Conservation (phyloP, 2,888 invertebrate species). For the Drosophila lutescens region DNA sequence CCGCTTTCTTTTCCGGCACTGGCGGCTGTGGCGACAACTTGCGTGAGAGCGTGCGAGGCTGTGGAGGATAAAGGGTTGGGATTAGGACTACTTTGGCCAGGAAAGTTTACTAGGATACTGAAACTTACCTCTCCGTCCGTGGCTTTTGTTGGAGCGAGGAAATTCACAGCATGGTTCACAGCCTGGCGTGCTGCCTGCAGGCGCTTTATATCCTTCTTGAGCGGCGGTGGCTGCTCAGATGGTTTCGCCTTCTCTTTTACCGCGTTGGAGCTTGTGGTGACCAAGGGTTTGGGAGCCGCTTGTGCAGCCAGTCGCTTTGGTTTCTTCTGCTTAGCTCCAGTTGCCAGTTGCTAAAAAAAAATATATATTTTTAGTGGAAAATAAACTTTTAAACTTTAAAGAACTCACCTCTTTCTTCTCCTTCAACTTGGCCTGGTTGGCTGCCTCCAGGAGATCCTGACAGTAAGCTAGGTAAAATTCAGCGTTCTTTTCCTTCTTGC, state of each 20-base stretch:
- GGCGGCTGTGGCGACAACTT: conserved; percentile 56
- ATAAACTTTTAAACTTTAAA: background rate
- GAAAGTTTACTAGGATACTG: background rate
- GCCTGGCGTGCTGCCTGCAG: conserved; percentile 56
- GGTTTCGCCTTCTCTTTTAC: background rate
- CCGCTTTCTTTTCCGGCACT: conserved; percentile 1
- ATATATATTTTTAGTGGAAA: background rate
- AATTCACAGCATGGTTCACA: conserved; percentile 43
- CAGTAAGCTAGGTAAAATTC: conserved; percentile 68
- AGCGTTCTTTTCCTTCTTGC: conserved; percentile 12
- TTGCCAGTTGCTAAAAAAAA: conserved; percentile 55
- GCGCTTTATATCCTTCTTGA: conserved; percentile 62
- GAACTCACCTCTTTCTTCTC: conserved; percentile 71
- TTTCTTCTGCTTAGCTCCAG: conserved; percentile 21
- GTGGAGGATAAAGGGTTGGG: background rate
- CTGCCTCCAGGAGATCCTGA: conserved; percentile 74
- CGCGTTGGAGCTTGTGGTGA: background rate
- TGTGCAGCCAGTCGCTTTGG: background rate
- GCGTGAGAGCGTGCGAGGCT: conserved; percentile 52
- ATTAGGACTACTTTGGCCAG: background rate
- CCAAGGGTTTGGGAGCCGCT: background rate
- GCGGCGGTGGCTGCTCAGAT: background rate
- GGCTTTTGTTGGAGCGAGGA: conserved; percentile 36
- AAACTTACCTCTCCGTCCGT: conserved; percentile 32
- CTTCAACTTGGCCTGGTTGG: conserved; percentile 72